These are phyloP conservation scores for Drosophila testacea DNA, from an alignment of 2,888 invertebrate genomes.

Conservation along the genomic window DNA sequence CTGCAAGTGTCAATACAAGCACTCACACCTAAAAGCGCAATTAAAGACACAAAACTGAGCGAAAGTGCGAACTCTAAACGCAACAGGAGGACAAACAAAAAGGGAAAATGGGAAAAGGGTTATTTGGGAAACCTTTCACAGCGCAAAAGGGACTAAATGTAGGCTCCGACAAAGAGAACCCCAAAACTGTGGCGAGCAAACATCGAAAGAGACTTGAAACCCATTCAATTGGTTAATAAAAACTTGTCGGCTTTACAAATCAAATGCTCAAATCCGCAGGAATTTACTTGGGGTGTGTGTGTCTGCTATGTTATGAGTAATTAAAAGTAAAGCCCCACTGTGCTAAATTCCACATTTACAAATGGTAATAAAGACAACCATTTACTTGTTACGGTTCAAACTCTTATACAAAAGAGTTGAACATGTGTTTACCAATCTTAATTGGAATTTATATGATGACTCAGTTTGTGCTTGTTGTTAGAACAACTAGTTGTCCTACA, in stretches of 20 bases:
- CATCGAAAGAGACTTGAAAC: constrained; percentile 20
- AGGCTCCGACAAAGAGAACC: background rate
- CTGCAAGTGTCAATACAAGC: constrained; percentile 48
- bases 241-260: constrained; percentile 8
- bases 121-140: background rate
- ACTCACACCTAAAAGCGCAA: constrained; percentile 50
- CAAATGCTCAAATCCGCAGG: constrained; percentile 3
- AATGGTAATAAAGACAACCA: constrained; percentile 1
- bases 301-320: constrained; percentile 18
- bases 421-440: background rate
- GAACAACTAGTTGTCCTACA: background rate
- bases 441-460: background rate
- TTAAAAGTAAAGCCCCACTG: constrained; percentile 21
- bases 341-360: constrained; percentile 5
- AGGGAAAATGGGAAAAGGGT: background rate
- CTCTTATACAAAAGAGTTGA: background rate
- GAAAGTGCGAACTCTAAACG: constrained; percentile 18
- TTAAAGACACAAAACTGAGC: constrained; percentile 45
- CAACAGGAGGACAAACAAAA: background rate
- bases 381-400: background rate
- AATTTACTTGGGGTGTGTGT: background rate
- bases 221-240: constrained; percentile 32
- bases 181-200: constrained; percentile 21
- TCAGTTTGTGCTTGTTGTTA: background rate
- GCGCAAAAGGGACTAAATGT: background rate